Percentiles rank a stretch among this genome's conserved stretches.
Conservation (phyloP, 1,140 invertebrate genomes). For the Drosophila pandora region DNA sequence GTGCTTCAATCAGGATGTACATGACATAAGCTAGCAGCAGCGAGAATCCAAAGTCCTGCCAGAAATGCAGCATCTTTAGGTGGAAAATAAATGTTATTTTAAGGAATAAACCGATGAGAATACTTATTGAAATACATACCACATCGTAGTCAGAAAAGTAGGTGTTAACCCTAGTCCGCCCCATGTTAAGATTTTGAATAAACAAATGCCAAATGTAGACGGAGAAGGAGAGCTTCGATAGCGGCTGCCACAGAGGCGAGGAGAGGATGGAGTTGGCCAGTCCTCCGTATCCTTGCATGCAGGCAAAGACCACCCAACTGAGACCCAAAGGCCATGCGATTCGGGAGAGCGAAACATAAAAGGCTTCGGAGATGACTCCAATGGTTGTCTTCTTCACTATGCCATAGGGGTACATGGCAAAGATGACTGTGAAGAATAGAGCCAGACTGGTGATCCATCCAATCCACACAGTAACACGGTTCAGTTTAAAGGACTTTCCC, state of each 20-base stretch:
- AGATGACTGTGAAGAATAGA: constrained; percentile 66
- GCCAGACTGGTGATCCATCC: constrained; percentile 64
- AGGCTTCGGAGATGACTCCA: constrained; percentile 84
- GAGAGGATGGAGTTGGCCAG: constrained; percentile 84
- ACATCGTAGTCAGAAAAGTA: constrained; percentile 63
- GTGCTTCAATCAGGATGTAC: constrained; percentile 54
- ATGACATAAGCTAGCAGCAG: constrained; percentile 40
- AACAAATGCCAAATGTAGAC: constrained; percentile 84
- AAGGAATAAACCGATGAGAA: no score
- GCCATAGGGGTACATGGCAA: constrained; percentile 75
- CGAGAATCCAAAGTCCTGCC: constrained; percentile 58
- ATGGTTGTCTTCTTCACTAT: constrained; percentile 34
- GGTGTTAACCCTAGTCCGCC: constrained; percentile 45
- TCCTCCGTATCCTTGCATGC: constrained; percentile 87
- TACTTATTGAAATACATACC: constrained; percentile 24
- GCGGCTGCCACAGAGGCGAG: constrained; percentile 84
- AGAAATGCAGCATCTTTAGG: constrained; percentile 43
- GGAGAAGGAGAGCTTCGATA: constrained; percentile 84
- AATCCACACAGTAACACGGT: constrained; percentile 37
- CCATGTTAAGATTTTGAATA: constrained; percentile 53
- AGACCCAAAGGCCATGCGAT: constrained; percentile 86
- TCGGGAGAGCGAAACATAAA: constrained; percentile 87
- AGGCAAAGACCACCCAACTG: constrained; percentile 88
- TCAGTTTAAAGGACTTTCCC: constrained; percentile 42
- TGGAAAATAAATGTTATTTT: neutral